phyloP scores from a whole-genome alignment of 2,797 vertebrate species.

The Pterois miles region DNA sequence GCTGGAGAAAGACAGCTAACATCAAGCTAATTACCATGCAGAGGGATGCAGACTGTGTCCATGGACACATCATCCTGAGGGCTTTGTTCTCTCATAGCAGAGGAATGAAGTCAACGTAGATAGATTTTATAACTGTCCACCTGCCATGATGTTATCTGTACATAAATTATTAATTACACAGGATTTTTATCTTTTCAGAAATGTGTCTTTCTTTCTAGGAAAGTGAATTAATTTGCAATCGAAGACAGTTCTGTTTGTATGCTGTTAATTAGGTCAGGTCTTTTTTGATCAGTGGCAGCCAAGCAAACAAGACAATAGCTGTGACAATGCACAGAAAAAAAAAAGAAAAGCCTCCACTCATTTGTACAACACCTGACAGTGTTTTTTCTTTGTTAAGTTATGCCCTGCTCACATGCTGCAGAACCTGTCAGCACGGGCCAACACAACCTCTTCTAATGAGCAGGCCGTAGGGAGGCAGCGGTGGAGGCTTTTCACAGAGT shows the following conservation, averaged over 20 bases:
- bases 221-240: not conserved
- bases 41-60: conserved; percentile 55
- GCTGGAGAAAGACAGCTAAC: conserved; percentile 56
- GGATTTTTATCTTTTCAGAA: not conserved
- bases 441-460: conserved; percentile 69
- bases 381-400: conserved; percentile 84
- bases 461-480: conserved; percentile 41
- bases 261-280: conserved; percentile 30
- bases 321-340: conserved; percentile 1
- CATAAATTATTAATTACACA: not conserved
- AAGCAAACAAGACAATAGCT: conserved; percentile 28
- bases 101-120: conserved; percentile 15
- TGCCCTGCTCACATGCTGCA: conserved; percentile 64
- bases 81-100: conserved; percentile 35
- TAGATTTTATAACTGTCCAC: conserved; percentile 8
- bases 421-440: conserved; percentile 77
- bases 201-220: not conserved
- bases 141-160: not conserved
- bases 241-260: not conserved
- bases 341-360: conserved; percentile 27
- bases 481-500: conserved; percentile 45
- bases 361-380: conserved; percentile 70
- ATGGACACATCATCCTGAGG: conserved; percentile 46
- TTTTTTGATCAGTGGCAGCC: conserved; percentile 17
- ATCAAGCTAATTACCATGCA: conserved; percentile 66